Percentiles rank a stretch among this genome's conserved stretches.
Conservation (phyloP, 2,797 vertebrate species). For the Euphonia xanthogaster region DNA sequence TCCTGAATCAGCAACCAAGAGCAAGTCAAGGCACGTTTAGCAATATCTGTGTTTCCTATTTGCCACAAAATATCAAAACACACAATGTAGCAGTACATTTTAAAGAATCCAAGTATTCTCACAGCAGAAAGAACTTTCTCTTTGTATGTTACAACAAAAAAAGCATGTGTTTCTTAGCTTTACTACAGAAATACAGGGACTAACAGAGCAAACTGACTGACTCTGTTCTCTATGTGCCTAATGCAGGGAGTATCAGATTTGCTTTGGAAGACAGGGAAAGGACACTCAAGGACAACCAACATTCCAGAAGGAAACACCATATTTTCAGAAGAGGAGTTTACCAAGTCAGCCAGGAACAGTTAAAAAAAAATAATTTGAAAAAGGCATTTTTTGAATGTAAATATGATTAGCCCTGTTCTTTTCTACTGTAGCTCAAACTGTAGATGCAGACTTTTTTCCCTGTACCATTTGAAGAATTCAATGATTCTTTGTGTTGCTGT, state of each 20-base stretch:
- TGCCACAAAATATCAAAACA: background rate
- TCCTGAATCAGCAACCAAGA: background rate
- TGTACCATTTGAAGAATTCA: background rate
- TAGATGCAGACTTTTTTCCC: background rate
- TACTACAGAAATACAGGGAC: background rate
- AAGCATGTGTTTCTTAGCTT: background rate
- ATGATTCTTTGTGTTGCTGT: background rate
- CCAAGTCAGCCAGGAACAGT: background rate
- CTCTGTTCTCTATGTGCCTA: background rate
- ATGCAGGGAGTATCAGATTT: background rate
- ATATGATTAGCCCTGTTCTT: background rate
- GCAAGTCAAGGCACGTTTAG: background rate
- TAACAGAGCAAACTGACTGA: background rate
- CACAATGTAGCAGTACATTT: rapidly evolving
- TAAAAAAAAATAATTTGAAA: background rate
- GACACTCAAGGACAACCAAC: background rate
- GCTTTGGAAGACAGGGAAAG: background rate
- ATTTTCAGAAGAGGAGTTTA: background rate
- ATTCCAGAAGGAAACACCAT: background rate
- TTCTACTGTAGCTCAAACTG: background rate
- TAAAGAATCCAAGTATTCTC: background rate
- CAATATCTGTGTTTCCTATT: background rate
- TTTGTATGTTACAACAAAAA: background rate
- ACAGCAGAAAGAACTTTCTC: background rate
- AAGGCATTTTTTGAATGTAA: background rate